Percentiles rank a stretch among this genome's conserved stretches.
These are phyloP conservation scores for Rhyacophila evoluta DNA, from an alignment of 2,888 invertebrate species.

Conservation along the genomic window DNA sequence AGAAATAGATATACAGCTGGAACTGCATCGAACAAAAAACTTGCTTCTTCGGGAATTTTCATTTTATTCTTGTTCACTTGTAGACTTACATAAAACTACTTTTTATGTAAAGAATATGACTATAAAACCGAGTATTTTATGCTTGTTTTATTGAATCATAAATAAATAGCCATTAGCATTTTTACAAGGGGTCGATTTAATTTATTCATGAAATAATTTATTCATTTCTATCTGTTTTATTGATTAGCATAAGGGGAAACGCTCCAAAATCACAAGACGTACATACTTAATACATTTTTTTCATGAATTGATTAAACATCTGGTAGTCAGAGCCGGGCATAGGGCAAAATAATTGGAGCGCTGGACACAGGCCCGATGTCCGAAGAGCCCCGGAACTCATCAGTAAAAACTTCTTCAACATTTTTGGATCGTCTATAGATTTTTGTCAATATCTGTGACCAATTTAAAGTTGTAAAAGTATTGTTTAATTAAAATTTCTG, in stretches of 20 bases:
- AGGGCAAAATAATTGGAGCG: too few species aligned
- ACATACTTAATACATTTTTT: neutral
- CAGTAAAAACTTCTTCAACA: too few species aligned
- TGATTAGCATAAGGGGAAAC: neutral
- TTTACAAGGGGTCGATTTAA: neutral
- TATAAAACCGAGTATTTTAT: neutral
- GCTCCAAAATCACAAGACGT: neutral
- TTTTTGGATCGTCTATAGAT: too few species aligned
- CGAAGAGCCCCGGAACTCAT: too few species aligned
- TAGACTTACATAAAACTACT: neutral
- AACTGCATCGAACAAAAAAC: too few species aligned
- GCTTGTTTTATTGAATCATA: neutral
- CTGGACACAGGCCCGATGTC: too few species aligned
- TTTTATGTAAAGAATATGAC: neutral
- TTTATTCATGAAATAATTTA: neutral
- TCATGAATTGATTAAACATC: conserved; percentile 4
- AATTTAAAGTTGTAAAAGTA: too few species aligned
- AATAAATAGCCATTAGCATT: neutral
- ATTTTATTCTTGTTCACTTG: too few species aligned
- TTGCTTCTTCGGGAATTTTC: too few species aligned
- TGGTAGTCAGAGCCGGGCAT: neutral
- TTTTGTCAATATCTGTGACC: too few species aligned
- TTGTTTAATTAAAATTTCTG: too few species aligned
- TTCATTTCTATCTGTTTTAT: neutral
- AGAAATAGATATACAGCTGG: too few species aligned